phyloP scores from a whole-genome alignment of 1,140 invertebrate genomes.

The Bombus terrestris region DNA sequence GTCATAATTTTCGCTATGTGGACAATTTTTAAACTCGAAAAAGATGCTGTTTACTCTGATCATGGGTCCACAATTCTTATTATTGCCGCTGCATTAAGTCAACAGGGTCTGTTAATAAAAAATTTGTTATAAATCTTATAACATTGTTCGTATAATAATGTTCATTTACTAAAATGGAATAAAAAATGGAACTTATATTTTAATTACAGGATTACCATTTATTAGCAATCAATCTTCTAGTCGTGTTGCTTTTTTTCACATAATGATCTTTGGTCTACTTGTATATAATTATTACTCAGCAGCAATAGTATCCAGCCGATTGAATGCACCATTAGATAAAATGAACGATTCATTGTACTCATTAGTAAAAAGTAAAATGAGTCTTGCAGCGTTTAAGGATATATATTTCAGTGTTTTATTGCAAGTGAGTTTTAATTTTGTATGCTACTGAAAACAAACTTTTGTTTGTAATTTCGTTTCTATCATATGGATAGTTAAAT shows the following conservation, averaged over 20 bases:
- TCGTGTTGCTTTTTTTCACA: constrained; percentile 54
- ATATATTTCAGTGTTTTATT: constrained; percentile 47
- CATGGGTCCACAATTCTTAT: constrained; percentile 48
- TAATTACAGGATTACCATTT: constrained; percentile 41
- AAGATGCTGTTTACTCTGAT: neutral
- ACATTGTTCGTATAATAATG: neutral
- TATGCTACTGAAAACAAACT: neutral
- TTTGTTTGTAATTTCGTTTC: neutral
- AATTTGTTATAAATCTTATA: neutral
- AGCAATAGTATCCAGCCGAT: constrained; percentile 56
- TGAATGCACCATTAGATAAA: constrained; percentile 52
- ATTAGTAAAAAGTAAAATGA: constrained; percentile 40
- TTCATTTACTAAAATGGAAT: neutral
- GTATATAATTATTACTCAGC: constrained; percentile 62
- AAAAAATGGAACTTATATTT: neutral
- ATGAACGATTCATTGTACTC: constrained; percentile 62
- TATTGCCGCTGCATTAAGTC: constrained; percentile 65
- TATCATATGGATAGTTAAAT: neutral
- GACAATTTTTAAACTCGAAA: constrained; percentile 39
- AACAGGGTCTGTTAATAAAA: constrained; percentile 65
- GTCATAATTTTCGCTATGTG: constrained; percentile 34
- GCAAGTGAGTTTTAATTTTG: constrained; percentile 33
- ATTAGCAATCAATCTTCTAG: constrained; percentile 29
- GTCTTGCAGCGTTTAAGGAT: constrained; percentile 28
- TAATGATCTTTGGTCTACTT: constrained; percentile 54